phyloP scores from a whole-genome alignment of 2,888 invertebrate species.

The Carcina quercana region DNA sequence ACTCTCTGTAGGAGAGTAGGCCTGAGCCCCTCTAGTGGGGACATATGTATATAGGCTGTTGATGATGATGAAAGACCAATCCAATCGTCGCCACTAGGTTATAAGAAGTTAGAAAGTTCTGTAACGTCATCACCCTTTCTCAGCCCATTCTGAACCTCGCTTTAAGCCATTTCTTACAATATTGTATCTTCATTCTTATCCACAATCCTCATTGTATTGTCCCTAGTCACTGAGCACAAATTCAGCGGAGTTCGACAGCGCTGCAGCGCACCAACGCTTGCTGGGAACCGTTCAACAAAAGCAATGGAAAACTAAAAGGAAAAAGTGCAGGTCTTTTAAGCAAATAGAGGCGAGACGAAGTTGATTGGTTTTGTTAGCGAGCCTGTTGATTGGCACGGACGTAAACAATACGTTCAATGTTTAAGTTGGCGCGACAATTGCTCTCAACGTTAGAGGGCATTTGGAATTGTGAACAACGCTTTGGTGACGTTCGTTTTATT shows the following conservation, averaged over 20 bases:
- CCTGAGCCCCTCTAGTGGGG: no score
- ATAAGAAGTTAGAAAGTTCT: no score
- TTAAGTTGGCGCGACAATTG: slow-evolving; percentile 68
- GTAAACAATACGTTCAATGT: slow-evolving; percentile 69
- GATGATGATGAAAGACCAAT: no score
- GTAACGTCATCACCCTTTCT: no score
- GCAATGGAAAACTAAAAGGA: slow-evolving; percentile 64
- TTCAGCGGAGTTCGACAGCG: slow-evolving; percentile 2
- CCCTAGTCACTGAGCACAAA: no score
- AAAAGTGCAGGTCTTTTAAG: slow-evolving; percentile 67
- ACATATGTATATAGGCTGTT: no score
- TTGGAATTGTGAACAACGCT: slow-evolving; percentile 39
- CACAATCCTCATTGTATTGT: no score
- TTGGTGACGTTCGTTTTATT: slow-evolving; percentile 27
- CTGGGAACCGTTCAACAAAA: slow-evolving; percentile 3
- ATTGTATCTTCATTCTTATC: no score
- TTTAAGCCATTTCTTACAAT: no score
- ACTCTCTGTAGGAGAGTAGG: no score
- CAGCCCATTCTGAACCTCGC: no score
- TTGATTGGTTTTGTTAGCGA: slow-evolving; percentile 75
- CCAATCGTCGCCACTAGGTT: no score
- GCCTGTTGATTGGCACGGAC: slow-evolving; percentile 69
- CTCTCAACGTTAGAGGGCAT: slow-evolving; percentile 35
- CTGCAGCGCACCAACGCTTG: neutral
- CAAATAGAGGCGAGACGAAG: slow-evolving; percentile 74